phyloP scores from a whole-genome alignment of 2,888 invertebrate species.

The Crepidodera aurea region DNA sequence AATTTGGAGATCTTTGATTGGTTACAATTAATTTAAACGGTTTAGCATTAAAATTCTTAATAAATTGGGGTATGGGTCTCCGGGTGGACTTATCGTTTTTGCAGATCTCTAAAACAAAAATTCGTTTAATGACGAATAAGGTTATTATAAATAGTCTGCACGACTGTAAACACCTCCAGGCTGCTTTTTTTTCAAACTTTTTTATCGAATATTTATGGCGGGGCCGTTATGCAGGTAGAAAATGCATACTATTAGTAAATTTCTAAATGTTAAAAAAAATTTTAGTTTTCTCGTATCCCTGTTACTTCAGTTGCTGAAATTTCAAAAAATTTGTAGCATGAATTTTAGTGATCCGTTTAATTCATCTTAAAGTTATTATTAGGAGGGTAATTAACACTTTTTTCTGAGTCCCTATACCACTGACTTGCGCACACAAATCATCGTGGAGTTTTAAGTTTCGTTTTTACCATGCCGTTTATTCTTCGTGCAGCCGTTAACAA shows the following conservation, averaged over 20 bases:
- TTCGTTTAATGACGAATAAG: not conserved
- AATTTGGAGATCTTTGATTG: conserved; percentile 1
- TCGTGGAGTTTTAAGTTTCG: conserved; percentile 3
- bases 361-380: conserved; percentile 2
- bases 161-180: conserved; percentile 5
- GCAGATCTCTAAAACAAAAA: not conserved
- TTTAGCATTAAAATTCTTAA: not conserved
- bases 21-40: conserved; percentile 6
- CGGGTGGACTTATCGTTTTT: conserved; percentile 6
- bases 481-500: conserved; percentile 11
- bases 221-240: conserved; percentile 6
- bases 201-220: conserved; percentile 2
- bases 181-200: conserved; percentile 3
- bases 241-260: not conserved
- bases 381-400: conserved; percentile 10
- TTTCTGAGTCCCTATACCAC: conserved; percentile 11
- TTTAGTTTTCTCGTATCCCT: not conserved
- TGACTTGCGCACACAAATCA: conserved; percentile 17
- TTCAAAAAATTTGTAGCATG: not conserved
- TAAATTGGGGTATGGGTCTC: not conserved
- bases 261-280: not conserved
- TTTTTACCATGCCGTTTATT: conserved; percentile 13
- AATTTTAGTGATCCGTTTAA: not conserved
- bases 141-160: conserved; percentile 14
- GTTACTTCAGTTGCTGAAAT: not conserved